Base-by-base conservation (phyloP, 2,888 invertebrate species). In the Limnephilus lunatus region DNA sequence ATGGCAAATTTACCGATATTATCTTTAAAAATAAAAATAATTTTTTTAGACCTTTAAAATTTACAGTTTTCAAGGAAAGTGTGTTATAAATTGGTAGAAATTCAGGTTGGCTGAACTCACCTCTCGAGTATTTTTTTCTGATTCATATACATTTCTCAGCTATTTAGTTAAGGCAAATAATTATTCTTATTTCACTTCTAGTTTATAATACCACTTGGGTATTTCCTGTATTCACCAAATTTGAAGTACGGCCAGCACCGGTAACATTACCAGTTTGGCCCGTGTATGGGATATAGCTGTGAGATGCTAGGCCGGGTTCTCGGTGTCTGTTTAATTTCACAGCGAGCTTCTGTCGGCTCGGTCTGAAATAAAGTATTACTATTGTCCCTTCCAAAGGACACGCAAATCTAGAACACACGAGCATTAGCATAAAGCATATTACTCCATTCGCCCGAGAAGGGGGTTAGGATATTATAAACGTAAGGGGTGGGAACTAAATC, bases 311-410 rank as follows among this genome's bases (percentile, higher is more conserved):
- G 53, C 53, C 19, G 25, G 25, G 53, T 68, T 68, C 53, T 7
- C 53, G 53, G 19, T 19, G 25, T 19, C 53, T 19, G 25, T 68
- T 68, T 15, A 68, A 68, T 68, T 68, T 68, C 53, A 15, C 53
- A 25, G 19, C 53, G 25, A 68, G 53, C 53, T 5, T 68, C 53
- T 68, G 53, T 68, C 53, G 53, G 53, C 53, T 14, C 5, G 19
- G 85, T 35, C n/a, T 39, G 85, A 85, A 85, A 85, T n/a, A 39
- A 35, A 85, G n/a, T 15, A 85, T 39, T n/a, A n/a, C n/a, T n/a
- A n/a, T 48, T 48, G 48, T 85, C 44, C 39, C 7, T n/a, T 85
- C 39, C 53, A 19, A 85, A 25, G 32, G 39, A 44, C 25, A 85
- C 32, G 85, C 85, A 85, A 85, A 85, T 44, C n/a, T 25, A 39